Percentiles rank a stretch among this genome's conserved stretches.
phyloP scores from a whole-genome alignment of 2,888 invertebrate genomes.

The Acleris sparsana region DNA sequence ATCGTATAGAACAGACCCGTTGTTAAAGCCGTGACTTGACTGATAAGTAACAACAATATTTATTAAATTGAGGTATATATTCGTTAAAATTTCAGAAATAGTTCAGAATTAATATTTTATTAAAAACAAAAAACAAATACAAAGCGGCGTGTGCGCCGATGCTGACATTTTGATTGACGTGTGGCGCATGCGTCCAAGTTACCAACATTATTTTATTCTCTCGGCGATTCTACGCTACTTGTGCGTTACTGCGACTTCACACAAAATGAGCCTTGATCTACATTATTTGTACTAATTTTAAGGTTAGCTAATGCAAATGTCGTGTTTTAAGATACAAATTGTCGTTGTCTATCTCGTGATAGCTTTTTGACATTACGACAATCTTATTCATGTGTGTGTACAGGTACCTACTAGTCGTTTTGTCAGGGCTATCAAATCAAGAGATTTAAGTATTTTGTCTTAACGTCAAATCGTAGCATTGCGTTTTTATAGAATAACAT shows the following conservation, averaged over 20 bases:
- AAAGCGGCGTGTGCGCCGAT: slow-evolving; percentile 45
- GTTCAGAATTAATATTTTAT: no score
- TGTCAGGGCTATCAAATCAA: no score
- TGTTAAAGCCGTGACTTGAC: no score
- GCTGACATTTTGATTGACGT: slow-evolving; percentile 72
- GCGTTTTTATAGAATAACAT: slow-evolving; percentile 11
- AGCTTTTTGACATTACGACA: slow-evolving; percentile 26
- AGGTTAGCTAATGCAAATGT: slow-evolving; percentile 33
- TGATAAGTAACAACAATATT: no score
- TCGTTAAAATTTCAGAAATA: no score
- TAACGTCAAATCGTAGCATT: background rate
- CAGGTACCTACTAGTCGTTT: background rate
- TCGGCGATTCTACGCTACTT: slow-evolving; percentile 50
- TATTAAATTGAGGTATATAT: no score
- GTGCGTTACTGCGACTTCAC: slow-evolving; percentile 55
- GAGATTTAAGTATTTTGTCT: no score
- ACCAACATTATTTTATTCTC: slow-evolving; percentile 55
- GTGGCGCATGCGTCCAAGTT: slow-evolving; percentile 50
- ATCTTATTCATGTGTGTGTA: background rate
- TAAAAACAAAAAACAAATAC: slow-evolving; percentile 25
- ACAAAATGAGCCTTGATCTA: slow-evolving; percentile 62
- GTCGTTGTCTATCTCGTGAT: slow-evolving; percentile 15
- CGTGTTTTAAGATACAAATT: slow-evolving; percentile 30
- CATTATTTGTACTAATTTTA: slow-evolving; percentile 44
- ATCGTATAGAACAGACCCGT: no score